A percentile compares a stretch with the other conserved stretches of the same genome.
phyloP scores from a whole-genome alignment of 2,113 vertebrate genomes.

The Spheniscus mendiculus region DNA sequence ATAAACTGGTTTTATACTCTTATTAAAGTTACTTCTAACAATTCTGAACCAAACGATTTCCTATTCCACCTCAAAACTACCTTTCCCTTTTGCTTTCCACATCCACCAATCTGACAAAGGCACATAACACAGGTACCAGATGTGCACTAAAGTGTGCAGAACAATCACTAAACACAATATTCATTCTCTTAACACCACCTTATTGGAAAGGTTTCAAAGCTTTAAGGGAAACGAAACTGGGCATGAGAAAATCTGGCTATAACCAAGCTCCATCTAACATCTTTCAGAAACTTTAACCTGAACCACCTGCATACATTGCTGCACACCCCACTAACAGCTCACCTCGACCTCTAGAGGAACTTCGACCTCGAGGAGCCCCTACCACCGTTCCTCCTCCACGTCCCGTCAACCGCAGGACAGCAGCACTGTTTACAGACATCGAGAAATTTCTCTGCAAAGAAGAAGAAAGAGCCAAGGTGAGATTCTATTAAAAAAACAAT shows the following conservation, averaged over 20 bases:
- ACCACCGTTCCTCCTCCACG: conserved; percentile 88
- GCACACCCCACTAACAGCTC: conserved; percentile 53
- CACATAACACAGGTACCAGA: background rate
- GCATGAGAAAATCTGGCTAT: background rate
- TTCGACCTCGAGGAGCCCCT: conserved; percentile 94
- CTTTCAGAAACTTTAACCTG: background rate
- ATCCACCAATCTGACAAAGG: background rate
- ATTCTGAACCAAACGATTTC: background rate
- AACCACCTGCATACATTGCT: background rate
- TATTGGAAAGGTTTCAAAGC: background rate
- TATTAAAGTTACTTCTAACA: background rate
- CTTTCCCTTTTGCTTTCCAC: background rate
- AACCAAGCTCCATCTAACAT: background rate
- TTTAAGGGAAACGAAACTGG: background rate
- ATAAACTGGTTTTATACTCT: background rate
- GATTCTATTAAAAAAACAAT: background rate
- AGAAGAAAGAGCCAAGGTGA: background rate
- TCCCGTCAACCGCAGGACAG: conserved; percentile 91
- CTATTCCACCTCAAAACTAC: background rate
- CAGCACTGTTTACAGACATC: conserved; percentile 98
- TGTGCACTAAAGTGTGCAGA: background rate
- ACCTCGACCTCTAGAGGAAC: conserved; percentile 98
- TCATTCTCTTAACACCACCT: background rate
- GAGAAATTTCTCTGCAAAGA: conserved; percentile 96
- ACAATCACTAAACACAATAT: background rate